Conservation (phyloP, 30 jellyfish, hydroid and myxozoan species). For the Turritopsis dohrnii region DNA sequence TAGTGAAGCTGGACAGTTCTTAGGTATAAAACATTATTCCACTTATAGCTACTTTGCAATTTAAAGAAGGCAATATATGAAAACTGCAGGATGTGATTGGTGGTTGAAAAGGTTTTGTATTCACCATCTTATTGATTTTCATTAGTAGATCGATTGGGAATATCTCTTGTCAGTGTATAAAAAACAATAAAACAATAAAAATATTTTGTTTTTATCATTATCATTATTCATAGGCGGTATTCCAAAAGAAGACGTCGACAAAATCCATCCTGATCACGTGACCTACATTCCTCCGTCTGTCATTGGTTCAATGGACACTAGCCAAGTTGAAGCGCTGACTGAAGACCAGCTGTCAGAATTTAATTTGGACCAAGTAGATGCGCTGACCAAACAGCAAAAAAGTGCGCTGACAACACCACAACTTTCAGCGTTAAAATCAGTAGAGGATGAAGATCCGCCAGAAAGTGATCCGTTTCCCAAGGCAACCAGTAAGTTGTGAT, state of each 20-base stretch:
- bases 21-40: too few relatives aligned
- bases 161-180: too few relatives aligned
- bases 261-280: constrained; percentile 44
- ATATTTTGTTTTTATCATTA: too few relatives aligned
- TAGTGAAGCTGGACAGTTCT: constrained; percentile 60
- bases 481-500: not conserved
- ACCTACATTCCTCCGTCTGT: constrained; percentile 12
- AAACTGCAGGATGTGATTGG: too few relatives aligned
- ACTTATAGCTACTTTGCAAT: too few relatives aligned
- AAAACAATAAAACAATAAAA: too few relatives aligned
- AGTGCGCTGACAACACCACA: constrained; percentile 42
- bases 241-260: constrained; percentile 36
- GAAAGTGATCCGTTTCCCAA: constrained; percentile 51
- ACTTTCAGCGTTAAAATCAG: constrained; percentile 35
- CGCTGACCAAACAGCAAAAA: constrained; percentile 38
- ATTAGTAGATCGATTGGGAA: too few relatives aligned
- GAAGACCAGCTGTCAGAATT: constrained; percentile 41
- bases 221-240: constrained; percentile 52
- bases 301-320: not conserved
- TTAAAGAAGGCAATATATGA: too few relatives aligned
- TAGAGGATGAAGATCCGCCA: constrained; percentile 48
- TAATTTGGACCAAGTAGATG: constrained; percentile 46
- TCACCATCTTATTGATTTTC: too few relatives aligned
- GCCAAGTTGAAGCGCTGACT: constrained; percentile 46
- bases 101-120: too few relatives aligned